Percentiles rank a stretch among this genome's conserved stretches.
Evolutionary conservation across 2,888 invertebrate species (phyloP).

Genomic region (Amiota mariae): DNA sequence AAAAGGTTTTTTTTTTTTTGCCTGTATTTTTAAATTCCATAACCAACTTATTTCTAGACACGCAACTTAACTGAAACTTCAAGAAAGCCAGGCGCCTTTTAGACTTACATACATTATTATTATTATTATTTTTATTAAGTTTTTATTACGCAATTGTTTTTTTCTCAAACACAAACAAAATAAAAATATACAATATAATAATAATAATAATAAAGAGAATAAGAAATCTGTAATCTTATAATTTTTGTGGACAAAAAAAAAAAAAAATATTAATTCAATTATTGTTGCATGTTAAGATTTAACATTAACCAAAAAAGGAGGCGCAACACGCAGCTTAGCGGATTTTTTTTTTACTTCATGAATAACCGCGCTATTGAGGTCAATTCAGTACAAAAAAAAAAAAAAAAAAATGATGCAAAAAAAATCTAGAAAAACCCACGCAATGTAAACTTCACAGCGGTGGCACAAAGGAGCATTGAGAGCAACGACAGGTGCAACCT

Average conservation of each 20-base stretch:
- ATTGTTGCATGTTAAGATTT: not conserved
- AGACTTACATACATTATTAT: not conserved
- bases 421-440: not conserved
- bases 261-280: slow-evolving; percentile 20
- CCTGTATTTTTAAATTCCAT: not conserved
- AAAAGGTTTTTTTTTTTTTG: not conserved
- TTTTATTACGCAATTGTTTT: slow-evolving; percentile 14
- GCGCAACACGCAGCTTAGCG: slow-evolving; percentile 18
- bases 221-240: too few species aligned
- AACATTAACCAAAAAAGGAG: slow-evolving; percentile 9
- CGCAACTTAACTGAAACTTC: slow-evolving; percentile 1
- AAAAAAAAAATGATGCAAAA: too few species aligned
- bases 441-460: not conserved
- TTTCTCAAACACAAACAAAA: not conserved
- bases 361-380: slow-evolving; percentile 1
- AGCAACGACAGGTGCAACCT: slow-evolving; percentile 14
- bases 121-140: not conserved
- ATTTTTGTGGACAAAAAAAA: not conserved
- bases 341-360: slow-evolving; percentile 4
- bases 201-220: too few species aligned
- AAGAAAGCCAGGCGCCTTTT: not conserved
- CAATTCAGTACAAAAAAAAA: not conserved
- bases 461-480: too few species aligned
- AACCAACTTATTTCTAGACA: not conserved
- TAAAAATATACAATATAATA: not conserved